Conservation (phyloP, 1,140 invertebrate species). For the Drosophila mojavensis region DNA sequence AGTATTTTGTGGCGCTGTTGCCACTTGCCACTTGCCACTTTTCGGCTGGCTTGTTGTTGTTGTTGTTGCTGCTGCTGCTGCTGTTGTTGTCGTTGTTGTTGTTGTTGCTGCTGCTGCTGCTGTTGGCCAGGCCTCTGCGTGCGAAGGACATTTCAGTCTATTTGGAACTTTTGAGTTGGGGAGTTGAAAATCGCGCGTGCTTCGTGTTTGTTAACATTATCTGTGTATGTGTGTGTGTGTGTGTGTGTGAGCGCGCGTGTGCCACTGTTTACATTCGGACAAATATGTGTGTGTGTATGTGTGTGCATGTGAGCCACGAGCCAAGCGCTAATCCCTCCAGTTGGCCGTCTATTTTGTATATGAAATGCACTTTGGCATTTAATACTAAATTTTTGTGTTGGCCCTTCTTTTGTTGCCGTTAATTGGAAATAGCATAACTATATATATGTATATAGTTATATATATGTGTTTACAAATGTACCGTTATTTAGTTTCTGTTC, state of each 20-base stretch:
- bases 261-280: conserved; percentile 16
- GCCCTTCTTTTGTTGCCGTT: conserved; percentile 9
- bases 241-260: background rate
- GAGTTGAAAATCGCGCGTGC: conserved; percentile 61
- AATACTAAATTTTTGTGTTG: conserved; percentile 1
- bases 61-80: conserved; percentile 3
- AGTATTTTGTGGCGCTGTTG: conserved; percentile 44
- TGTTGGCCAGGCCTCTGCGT: conserved; percentile 36
- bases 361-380: conserved; percentile 6
- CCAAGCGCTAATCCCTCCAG: background rate
- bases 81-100: conserved; percentile 23
- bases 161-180: conserved; percentile 67
- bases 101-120: background rate
- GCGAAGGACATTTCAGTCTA: conserved; percentile 67
- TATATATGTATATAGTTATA: background rate
- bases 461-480: background rate
- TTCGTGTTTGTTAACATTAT: conserved; percentile 37
- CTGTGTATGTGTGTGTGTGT: background rate
- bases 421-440: conserved; percentile 43
- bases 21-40: conserved; percentile 32
- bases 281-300: conserved; percentile 8
- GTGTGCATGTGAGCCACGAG: background rate
- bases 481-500: background rate
- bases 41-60: conserved; percentile 36
- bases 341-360: background rate